Base-by-base conservation (phyloP, 2,888 invertebrate species). In the Odontomyia ornata region DNA sequence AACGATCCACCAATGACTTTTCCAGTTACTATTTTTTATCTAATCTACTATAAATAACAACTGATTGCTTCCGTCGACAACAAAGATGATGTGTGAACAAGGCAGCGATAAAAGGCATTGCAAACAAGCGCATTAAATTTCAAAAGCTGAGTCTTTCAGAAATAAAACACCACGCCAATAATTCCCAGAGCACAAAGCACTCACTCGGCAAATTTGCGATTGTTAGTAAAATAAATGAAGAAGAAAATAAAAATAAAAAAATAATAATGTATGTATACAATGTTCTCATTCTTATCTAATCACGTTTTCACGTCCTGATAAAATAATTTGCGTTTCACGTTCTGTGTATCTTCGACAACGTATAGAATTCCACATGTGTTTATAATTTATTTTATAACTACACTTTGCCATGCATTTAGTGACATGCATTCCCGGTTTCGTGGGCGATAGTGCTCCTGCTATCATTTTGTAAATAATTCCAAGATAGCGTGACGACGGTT, bases 351-450 rank as follows among this genome's bases (percentile, higher is more conserved):
- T 60, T 1, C 18, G 5, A 52, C 9, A 52, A 25, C 13, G 57
- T 23, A 60, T 60, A 52, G 57, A 21, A 60, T 60, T 60, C 57
- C 57, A 23, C 57, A 60, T 60, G 57, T 60, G 57, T 4, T 60
- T 60, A 25, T 60, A 60, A 60, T 60, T 60, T 18, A 60, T 60
- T 60, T 60, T 60, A 60, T 60, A 23, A 60, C 23, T 60, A n/a
- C 43, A 27, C 18, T 67, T 67, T 67, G 28, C n/a, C n/a, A n/a
- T 21, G 15, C n/a, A 18, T 9, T 67, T 67, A 67, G 36, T 67
- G 43, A 46, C 67, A 72, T 62, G 72, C 81, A 80, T 47, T 77
- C 76, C 76, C 5, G 78, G 80, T 62, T 79, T 77, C 60, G 78
- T 36, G 36, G 47, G 75, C 71, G 75, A 57, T 36, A 77, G 13